phyloP scores from a whole-genome alignment of 2,888 invertebrate species.

The Campaea margaritaria region DNA sequence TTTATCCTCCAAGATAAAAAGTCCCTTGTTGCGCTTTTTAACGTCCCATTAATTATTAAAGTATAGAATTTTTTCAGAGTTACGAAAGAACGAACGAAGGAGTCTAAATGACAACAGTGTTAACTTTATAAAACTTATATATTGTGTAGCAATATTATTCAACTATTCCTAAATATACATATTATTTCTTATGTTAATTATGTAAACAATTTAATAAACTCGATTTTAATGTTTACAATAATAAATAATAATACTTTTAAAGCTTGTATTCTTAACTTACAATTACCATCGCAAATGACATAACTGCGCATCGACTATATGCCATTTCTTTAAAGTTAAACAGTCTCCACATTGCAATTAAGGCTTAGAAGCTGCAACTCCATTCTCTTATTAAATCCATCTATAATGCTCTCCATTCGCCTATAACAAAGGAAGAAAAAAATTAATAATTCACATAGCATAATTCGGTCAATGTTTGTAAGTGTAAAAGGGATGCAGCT shows the following conservation, averaged over 20 bases:
- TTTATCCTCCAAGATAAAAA: too few relatives aligned
- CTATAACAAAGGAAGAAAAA: slow-evolving; percentile 72
- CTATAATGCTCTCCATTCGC: slow-evolving; percentile 86
- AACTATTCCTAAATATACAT: slow-evolving; percentile 32
- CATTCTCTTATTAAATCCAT: slow-evolving; percentile 87
- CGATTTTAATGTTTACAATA: slow-evolving; percentile 31
- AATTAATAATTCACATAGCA: too few relatives aligned
- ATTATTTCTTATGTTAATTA: slow-evolving; percentile 20
- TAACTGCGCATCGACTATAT: slow-evolving; percentile 7
- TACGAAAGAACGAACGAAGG: slow-evolving; percentile 46
- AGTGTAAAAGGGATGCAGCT: too few relatives aligned
- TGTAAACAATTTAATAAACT: slow-evolving; percentile 33
- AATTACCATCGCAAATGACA: slow-evolving; percentile 19
- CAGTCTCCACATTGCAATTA: slow-evolving; percentile 76
- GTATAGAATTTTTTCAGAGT: slow-evolving; percentile 29
- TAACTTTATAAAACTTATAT: slow-evolving; percentile 13
- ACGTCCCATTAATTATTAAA: too few relatives aligned
- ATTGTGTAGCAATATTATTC: slow-evolving; percentile 25
- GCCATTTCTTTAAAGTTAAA: slow-evolving; percentile 48
- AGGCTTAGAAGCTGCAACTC: slow-evolving; percentile 89
- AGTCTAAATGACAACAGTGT: slow-evolving; percentile 24
- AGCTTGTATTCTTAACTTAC: too few relatives aligned
- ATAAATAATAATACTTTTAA: slow-evolving; percentile 45
- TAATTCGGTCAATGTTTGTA: neutral
- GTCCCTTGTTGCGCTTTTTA: too few relatives aligned